Evolutionary conservation across 2,797 vertebrate species (phyloP).

Genomic region (Vireo griseus): DNA sequence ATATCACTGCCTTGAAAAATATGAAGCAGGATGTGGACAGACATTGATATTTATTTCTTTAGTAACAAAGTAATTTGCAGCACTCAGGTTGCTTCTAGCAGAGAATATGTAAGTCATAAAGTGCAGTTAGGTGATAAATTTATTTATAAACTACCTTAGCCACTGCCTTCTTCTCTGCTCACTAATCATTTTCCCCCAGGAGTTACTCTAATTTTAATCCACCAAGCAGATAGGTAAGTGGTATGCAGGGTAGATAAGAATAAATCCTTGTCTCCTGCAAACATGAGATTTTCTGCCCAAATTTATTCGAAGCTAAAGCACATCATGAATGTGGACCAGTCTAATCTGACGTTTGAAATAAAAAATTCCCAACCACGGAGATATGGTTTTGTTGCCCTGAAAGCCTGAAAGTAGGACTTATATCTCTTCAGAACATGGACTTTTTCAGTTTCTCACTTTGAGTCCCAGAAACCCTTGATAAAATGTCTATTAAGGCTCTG

Average conservation of each 20-base stretch:
- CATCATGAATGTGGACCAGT: not conserved
- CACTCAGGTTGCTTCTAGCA: not conserved
- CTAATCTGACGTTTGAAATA: not conserved
- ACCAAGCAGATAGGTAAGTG: not conserved
- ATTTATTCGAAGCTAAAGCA: not conserved
- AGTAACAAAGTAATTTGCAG: slow-evolving; percentile 1
- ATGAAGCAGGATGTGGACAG: not conserved
- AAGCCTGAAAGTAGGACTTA: not conserved
- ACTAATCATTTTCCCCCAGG: not conserved
- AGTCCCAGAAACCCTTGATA: not conserved
- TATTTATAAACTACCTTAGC: slow-evolving; percentile 13
- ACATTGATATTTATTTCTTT: not conserved
- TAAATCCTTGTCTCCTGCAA: not conserved
- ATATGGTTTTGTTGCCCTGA: not conserved
- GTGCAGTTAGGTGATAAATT: slow-evolving; percentile 14
- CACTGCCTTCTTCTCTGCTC: not conserved
- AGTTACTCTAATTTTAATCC: slow-evolving; percentile 12
- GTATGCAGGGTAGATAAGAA: not conserved
- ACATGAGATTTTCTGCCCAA: not conserved
- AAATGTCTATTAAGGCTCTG: not conserved
- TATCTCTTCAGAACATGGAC: not conserved
- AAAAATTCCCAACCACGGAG: not conserved
- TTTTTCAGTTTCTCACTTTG: not conserved
- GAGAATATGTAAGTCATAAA: slow-evolving; percentile 25
- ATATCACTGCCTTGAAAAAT: not conserved